Evolutionary conservation across 2,888 invertebrate genomes (phyloP), one percentile per base, ranked within the genome.

Genomic region (Schizotus pectinicornis): DNA sequence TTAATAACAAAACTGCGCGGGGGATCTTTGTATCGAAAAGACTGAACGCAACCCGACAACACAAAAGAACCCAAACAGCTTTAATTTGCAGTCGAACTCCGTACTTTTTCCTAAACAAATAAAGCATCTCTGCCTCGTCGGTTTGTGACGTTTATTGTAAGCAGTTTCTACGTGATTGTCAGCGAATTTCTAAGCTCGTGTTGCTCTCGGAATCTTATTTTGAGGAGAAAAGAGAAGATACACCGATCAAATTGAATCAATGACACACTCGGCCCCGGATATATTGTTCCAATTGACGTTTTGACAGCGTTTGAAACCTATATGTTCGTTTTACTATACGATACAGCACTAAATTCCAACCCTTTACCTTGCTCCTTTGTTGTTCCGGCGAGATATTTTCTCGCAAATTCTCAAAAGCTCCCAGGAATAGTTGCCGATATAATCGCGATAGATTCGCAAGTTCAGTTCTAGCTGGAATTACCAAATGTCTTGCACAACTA

Each of bases 141-240:
- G 59, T 59, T 59, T 55, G 59, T 59, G 64, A 64, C 64, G 54
- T 64, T 61, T 62, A 64, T 64, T 64, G 64, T 62, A 56, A 62
- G 59, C 64, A 53, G 58, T 59, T 59, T 59, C 61, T 60, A 59
- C 61, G 61, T 62, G 62, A 51, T 60, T 64, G 64, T 64, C 64
- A 62, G 64, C 60, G 53, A 61, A 61, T 59, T 61, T 54, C 51
- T 41, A 59, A 59, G 59, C 51, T 47, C 55, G 43, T 55, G 49
- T 47, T 45, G 49, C 51, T 55, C 41, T 52, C 48, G 52, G 56
- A 63, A 61, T 59, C 50, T 58, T 51, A 48, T 61, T 58, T 43
- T 41, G 45, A 43, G 49, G 34, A 48, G 35, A 54, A 39, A 43
- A 51, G 46, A 45, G 38, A 59, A 59, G 61, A 64, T 57, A 51